Percentiles rank a stretch among this genome's conserved stretches.
phyloP scores from a whole-genome alignment of 2,888 invertebrate species.

The Oscheius sp. region DNA sequence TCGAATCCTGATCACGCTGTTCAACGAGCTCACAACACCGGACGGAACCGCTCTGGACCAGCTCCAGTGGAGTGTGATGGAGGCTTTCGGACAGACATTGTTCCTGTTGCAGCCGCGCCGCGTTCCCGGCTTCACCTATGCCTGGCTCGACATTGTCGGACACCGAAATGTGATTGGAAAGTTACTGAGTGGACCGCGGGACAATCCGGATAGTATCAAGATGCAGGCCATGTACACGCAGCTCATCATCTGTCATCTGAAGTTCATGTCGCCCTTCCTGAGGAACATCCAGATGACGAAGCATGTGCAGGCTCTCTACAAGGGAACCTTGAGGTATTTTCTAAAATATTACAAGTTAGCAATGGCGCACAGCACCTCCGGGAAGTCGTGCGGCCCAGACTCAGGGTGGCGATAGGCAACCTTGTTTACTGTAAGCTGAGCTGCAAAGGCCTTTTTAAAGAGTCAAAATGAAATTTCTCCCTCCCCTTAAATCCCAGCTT shows the following conservation, averaged over 20 bases:
- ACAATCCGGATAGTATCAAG: slow-evolving; percentile 52
- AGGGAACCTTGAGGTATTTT: slow-evolving; percentile 78
- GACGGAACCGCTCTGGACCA: slow-evolving; percentile 80
- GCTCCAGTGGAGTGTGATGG: slow-evolving; percentile 91
- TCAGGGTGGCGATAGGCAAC: too few species aligned
- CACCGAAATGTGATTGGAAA: slow-evolving; percentile 78
- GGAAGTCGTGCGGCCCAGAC: too few species aligned
- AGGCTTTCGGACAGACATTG: slow-evolving; percentile 78
- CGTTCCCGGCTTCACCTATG: slow-evolving; percentile 95
- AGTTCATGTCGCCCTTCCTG: slow-evolving; percentile 94
- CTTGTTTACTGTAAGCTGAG: too few species aligned
- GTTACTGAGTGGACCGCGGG: slow-evolving; percentile 42
- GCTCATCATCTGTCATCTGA: slow-evolving; percentile 92
- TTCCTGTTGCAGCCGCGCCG: slow-evolving; percentile 91
- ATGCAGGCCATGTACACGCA: slow-evolving; percentile 86
- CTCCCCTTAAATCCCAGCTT: neutral
- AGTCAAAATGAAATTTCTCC: too few species aligned
- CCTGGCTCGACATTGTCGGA: slow-evolving; percentile 97
- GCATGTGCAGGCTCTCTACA: slow-evolving; percentile 92
- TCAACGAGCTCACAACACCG: slow-evolving; percentile 91
- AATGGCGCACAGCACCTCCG: too few species aligned
- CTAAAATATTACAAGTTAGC: neutral
- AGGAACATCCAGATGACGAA: slow-evolving; percentile 95
- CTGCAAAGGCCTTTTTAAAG: too few species aligned
- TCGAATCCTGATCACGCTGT: slow-evolving; percentile 93